A percentile compares a stretch with the other conserved stretches of the same genome.
Conservation (phyloP, 1,140 invertebrate genomes). For the Chionoecetes opilio region DNA sequence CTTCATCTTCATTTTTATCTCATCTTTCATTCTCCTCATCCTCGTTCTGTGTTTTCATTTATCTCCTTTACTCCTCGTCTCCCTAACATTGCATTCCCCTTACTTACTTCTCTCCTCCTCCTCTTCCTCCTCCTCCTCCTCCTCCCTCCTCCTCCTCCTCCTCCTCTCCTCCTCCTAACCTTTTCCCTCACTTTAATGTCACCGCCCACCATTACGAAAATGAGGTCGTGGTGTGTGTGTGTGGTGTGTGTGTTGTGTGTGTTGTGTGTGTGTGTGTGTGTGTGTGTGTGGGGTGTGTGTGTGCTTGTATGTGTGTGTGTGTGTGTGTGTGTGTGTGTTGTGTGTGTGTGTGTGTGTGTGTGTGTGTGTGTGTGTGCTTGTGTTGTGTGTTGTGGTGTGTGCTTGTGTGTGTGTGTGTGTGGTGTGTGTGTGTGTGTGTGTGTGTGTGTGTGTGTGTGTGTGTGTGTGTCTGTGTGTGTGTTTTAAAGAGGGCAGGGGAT, state of each 20-base stretch:
- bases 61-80: not conserved
- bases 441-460: not conserved
- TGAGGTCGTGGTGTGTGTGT: too few species aligned
- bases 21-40: not conserved
- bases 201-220: not conserved
- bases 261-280: too few species aligned
- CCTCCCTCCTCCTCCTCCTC: not conserved
- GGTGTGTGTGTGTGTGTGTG: slow-evolving; percentile 25
- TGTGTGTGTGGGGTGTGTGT: too few species aligned
- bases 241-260: too few species aligned
- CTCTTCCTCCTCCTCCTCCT: not conserved
- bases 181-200: not conserved
- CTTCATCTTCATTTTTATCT: not conserved
- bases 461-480: too few species aligned
- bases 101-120: not conserved
- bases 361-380: slow-evolving; percentile 16
- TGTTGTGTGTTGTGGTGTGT: slow-evolving; percentile 17
- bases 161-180: not conserved
- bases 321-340: too few species aligned
- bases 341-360: slow-evolving; percentile 13
- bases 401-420: slow-evolving; percentile 16
- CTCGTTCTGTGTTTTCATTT: not conserved
- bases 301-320: too few species aligned
- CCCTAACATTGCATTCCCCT: not conserved
- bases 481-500: too few species aligned